Conservation (phyloP, 2,888 invertebrate species). For the Polydrusus cervinus region DNA sequence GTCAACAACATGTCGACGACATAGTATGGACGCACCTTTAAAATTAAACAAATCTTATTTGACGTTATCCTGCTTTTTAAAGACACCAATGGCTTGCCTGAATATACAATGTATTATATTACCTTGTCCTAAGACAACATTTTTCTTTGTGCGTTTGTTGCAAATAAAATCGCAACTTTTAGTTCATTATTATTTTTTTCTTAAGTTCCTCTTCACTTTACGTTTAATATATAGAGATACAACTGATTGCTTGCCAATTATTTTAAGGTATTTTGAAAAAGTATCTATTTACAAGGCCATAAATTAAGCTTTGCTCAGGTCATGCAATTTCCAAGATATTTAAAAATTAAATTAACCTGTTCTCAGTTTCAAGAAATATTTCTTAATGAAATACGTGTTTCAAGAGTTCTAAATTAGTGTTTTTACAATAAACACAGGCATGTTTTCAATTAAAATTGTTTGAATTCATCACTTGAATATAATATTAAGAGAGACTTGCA, state of each 20-base stretch:
- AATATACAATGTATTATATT: no score
- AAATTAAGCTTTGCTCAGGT: slow-evolving; percentile 12
- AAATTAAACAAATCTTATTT: no score
- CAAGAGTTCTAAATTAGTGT: neutral
- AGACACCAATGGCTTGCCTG: no score
- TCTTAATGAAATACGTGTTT: slow-evolving; percentile 20
- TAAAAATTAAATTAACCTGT: slow-evolving; percentile 26
- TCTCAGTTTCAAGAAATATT: slow-evolving; percentile 20
- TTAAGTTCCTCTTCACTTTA: no score
- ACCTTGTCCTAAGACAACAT: no score
- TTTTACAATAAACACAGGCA: neutral
- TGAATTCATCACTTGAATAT: neutral
- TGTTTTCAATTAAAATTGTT: slow-evolving; percentile 8
- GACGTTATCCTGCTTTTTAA: no score
- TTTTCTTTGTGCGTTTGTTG: neutral
- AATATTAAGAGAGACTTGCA: no score
- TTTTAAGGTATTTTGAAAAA: neutral
- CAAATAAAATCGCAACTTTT: neutral
- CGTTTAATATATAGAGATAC: neutral
- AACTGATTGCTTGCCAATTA: neutral
- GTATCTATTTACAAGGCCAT: slow-evolving; percentile 3
- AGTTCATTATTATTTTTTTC: no score
- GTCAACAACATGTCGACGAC: no score
- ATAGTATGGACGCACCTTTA: no score
- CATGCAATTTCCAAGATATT: slow-evolving; percentile 13